phyloP scores from a whole-genome alignment of 1,140 invertebrate species.

The Sogatella furcifera region DNA sequence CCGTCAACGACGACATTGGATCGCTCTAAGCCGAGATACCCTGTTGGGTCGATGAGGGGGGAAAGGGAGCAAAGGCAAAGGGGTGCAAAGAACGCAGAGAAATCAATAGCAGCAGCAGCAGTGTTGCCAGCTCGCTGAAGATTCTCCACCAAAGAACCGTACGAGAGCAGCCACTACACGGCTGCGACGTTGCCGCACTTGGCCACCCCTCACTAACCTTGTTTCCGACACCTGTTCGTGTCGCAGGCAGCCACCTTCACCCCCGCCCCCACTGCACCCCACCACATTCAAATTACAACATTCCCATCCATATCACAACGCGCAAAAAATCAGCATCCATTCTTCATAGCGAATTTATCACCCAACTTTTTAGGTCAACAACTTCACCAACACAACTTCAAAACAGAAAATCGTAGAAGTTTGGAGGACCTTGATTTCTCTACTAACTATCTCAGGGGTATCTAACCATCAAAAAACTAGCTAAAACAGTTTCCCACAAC shows the following conservation, averaged over 20 bases:
- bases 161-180: too few species aligned
- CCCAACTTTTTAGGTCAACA: too few species aligned
- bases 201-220: constrained; percentile 1
- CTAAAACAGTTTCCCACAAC: too few species aligned
- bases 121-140: constrained; percentile 24
- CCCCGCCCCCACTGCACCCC: background rate
- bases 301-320: too few species aligned
- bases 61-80: constrained; percentile 13
- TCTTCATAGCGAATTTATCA: too few species aligned
- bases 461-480: too few species aligned
- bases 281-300: background rate
- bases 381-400: too few species aligned
- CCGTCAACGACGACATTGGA: background rate
- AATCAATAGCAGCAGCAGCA: constrained; percentile 16
- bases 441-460: too few species aligned
- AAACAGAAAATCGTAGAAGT: too few species aligned
- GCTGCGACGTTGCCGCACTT: background rate
- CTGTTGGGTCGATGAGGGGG: constrained; percentile 25
- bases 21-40: background rate
- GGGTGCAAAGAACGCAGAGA: constrained; percentile 15
- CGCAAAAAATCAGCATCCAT: too few species aligned
- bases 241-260: background rate
- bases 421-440: too few species aligned
- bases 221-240: constrained; percentile 1
- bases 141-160: constrained; percentile 27